Base-by-base conservation (phyloP, 2,797 vertebrate genomes). In the Heliangelus exortis region DNA sequence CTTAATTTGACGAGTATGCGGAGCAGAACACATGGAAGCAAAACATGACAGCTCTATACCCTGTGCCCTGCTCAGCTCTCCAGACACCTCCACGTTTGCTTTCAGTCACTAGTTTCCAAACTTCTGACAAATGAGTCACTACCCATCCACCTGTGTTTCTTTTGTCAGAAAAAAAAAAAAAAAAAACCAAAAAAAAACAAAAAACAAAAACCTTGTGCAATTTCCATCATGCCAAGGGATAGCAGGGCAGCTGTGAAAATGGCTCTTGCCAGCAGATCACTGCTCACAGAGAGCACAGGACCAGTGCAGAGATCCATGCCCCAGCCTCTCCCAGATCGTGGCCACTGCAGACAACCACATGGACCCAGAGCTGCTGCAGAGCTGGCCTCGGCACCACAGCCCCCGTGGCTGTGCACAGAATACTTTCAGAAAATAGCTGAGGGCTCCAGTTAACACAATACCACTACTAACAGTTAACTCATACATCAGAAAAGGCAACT, bases 101-200 rank as follows among this genome's bases (percentile, higher is more conserved):
- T 88, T 58, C 50, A 55, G 26, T 20, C 12, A 85, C 36, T 65
- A 58, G 54, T 33, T 96, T 59, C 76, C 79, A 83, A 78, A 89
- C 82, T 94, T 72, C 66, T 74, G 76, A 84, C 43, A 93, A 91
- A 83, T 92, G 73, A 91, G 41, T 94, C 92, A 92, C 74, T 54
- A 79, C 20, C 62, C 58, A 75, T 57, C 65, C 53, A 83, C 53
- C 61, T 19, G 4, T 50, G 14, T 58, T 51, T 81, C 73, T 84
- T 78, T 25, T 6, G 7, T 59, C 34, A 89, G 41, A 5, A 13
- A 14, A 41, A 41, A 41, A 41, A 41, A 9, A 67, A 61, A n/a
- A n/a, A n/a, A n/a, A n/a, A n/a, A n/a, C n/a, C 78, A 79, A 87
- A 53, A 58, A 9, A 59, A 65, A 82, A 79, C 10, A 41, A 41